Evolutionary conservation across 2,888 invertebrate species (phyloP).

Genomic region (Leptopilina myrica): DNA sequence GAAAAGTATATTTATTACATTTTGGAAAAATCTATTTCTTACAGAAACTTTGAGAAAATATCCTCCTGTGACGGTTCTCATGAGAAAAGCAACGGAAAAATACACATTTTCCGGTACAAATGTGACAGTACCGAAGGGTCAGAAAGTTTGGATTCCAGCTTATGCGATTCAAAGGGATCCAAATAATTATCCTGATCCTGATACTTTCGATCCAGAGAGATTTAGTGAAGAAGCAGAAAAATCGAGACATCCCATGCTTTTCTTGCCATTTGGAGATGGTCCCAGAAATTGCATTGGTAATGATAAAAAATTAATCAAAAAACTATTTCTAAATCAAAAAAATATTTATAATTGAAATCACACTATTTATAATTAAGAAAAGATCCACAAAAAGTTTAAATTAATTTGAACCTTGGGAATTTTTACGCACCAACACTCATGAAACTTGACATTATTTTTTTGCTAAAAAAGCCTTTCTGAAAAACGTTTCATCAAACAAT

Average conservation of each 20-base stretch:
- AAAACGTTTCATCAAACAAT: no score
- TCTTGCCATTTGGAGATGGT: conserved; percentile 64
- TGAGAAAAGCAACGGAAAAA: conserved; percentile 53
- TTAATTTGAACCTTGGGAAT: no score
- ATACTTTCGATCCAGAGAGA: conserved; percentile 64
- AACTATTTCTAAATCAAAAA: no score
- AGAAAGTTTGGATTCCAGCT: conserved; percentile 59
- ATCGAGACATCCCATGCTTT: conserved; percentile 59
- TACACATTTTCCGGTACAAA: conserved; percentile 61
- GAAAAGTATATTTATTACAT: no score
- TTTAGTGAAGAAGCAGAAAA: conserved; percentile 57
- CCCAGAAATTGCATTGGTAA: conserved; percentile 67
- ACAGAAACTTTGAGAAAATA: conserved; percentile 65
- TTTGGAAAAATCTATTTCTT: conserved; percentile 25
- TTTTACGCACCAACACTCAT: no score
- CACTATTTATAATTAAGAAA: no score
- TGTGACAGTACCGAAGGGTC: conserved; percentile 57
- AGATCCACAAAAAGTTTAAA: no score
- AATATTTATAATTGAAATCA: no score
- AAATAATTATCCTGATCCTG: conserved; percentile 63
- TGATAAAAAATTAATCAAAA: background rate
- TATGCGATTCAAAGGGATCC: conserved; percentile 64
- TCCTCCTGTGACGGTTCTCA: conserved; percentile 56
- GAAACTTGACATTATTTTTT: no score
- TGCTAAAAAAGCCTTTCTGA: no score